These are phyloP conservation scores for Acrocephalus arundinaceus DNA, from an alignment of 2,113 vertebrate species.

Conservation along the genomic window DNA sequence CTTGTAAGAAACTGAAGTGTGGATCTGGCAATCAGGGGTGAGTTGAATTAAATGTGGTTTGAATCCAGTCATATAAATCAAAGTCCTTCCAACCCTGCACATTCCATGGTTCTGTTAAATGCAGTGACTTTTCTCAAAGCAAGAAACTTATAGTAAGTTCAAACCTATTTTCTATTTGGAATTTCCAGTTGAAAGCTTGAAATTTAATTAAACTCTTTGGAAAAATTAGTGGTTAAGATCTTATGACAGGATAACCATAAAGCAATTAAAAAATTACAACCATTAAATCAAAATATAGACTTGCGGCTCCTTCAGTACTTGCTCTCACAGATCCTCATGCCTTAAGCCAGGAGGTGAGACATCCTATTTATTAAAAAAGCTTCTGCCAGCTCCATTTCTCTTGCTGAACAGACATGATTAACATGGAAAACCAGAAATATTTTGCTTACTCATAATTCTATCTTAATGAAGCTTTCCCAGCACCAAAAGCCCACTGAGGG, in stretches of 20 bases:
- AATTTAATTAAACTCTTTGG: neutral
- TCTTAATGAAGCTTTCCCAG: neutral
- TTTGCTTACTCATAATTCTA: neutral
- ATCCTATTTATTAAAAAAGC: neutral
- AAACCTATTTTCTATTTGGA: neutral
- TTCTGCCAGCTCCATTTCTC: neutral
- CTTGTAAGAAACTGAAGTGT: neutral
- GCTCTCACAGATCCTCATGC: neutral
- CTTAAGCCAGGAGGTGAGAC: neutral
- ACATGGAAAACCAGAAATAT: neutral
- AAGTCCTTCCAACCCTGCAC: neutral
- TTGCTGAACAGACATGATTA: fast-evolving
- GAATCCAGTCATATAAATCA: neutral
- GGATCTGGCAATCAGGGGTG: no score
- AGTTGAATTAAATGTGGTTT: neutral
- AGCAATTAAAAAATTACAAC: neutral
- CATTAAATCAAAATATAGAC: neutral
- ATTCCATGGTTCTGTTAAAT: neutral
- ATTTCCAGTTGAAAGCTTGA: neutral
- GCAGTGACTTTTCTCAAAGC: neutral
- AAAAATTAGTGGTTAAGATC: neutral
- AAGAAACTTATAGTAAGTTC: neutral
- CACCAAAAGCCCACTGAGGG: neutral
- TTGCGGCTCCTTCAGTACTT: neutral
- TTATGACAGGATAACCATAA: neutral